A percentile compares a stretch with the other conserved stretches of the same genome.
Conservation (phyloP, 1,140 invertebrate species). For the Ostrea edulis region DNA sequence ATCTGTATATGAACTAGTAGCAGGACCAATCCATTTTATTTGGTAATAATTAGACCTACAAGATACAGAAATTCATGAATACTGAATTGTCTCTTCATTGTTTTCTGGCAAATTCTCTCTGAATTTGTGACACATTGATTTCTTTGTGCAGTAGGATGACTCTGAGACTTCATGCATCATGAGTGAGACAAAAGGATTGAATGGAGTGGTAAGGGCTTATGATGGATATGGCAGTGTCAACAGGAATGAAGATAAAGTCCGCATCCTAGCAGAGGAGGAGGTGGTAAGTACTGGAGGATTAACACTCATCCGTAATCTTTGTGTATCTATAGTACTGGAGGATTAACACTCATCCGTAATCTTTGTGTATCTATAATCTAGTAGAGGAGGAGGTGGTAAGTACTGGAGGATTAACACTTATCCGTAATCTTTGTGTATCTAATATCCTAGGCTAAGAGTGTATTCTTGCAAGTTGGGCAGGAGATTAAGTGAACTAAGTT, state of each 20-base stretch:
- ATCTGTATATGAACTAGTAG: not conserved
- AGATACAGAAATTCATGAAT: not conserved
- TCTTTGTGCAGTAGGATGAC: not conserved
- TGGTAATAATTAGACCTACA: too few relatives aligned
- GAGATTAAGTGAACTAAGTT: too few relatives aligned
- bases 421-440: too few relatives aligned
- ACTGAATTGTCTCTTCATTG: not conserved
- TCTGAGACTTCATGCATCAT: conserved; percentile 20
- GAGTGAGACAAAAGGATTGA: conserved; percentile 51
- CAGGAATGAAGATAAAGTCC: conserved; percentile 10
- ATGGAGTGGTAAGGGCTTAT: conserved; percentile 45
- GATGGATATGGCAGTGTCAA: conserved; percentile 53
- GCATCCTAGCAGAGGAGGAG: not conserved
- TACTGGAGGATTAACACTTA: not conserved
- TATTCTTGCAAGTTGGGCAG: too few relatives aligned
- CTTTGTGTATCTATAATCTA: too few relatives aligned
- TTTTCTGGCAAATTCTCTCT: not conserved
- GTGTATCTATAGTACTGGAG: not conserved
- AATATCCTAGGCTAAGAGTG: too few relatives aligned
- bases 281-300: not conserved
- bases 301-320: too few relatives aligned
- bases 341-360: not conserved
- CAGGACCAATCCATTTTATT: not conserved
- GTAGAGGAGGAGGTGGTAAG: not conserved
- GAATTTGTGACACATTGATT: conserved; percentile 14